Evolutionary conservation across 2,888 invertebrate genomes (phyloP).

Genomic region (Papilio elwesi): DNA sequence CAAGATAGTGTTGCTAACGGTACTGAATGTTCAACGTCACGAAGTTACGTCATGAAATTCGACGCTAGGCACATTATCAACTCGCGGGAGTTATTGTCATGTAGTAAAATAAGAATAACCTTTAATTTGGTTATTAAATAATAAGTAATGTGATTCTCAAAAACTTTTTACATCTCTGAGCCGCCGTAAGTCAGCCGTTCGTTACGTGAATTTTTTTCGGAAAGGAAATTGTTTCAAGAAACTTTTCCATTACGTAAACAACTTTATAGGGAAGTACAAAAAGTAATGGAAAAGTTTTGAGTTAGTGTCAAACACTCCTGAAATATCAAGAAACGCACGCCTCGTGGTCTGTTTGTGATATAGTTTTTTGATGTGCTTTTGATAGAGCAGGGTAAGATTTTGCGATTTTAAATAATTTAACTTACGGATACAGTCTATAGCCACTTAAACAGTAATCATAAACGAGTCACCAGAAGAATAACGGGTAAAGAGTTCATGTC

Average conservation of each 20-base stretch:
- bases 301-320: not conserved
- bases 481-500: no score
- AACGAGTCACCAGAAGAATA: no score
- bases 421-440: not conserved
- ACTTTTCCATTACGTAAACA: conserved; percentile 11
- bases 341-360: not conserved
- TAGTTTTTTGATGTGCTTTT: not conserved
- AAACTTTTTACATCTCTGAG: not conserved
- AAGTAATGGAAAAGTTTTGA: not conserved
- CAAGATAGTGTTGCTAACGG: no score
- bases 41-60: no score
- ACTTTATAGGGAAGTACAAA: conserved; percentile 5
- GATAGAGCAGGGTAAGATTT: not conserved
- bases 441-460: no score
- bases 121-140: not conserved
- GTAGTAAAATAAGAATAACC: no score
- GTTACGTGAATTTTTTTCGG: conserved; percentile 7
- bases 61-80: no score
- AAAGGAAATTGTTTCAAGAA: not conserved
- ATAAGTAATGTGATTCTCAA: not conserved
- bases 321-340: not conserved
- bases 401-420: not conserved
- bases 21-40: no score
- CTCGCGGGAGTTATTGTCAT: no score
- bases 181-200: not conserved